Conservation (phyloP, 2,888 invertebrate species). For the Drosophila neoperkinsi region DNA sequence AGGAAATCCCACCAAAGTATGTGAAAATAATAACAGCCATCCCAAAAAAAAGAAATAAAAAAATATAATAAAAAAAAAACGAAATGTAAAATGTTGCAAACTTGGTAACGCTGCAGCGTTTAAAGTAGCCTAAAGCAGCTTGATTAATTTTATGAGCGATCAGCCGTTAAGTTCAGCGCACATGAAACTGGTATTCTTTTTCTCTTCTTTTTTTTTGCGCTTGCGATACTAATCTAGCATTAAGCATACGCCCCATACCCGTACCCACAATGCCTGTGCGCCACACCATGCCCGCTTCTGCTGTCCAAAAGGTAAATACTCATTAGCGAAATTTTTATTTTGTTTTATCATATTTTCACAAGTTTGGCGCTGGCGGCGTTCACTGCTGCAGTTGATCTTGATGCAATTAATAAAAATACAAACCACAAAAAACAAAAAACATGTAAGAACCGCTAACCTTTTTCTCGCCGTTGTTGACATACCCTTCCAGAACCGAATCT, state of each 20-base stretch:
- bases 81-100: conserved; percentile 42
- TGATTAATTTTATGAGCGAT: conserved; percentile 85
- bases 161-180: conserved; percentile 85
- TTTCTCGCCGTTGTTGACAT: background rate
- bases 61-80: conserved; percentile 17
- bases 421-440: conserved; percentile 11
- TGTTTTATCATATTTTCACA: conserved; percentile 50
- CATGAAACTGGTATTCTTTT: conserved; percentile 51
- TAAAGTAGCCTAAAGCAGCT: conserved; percentile 83
- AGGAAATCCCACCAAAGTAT: conserved; percentile 79
- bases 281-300: conserved; percentile 26
- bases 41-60: conserved; percentile 25
- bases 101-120: conserved; percentile 46
- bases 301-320: conserved; percentile 71
- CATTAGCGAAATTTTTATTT: conserved; percentile 72
- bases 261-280: conserved; percentile 19
- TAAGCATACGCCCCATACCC: conserved; percentile 78
- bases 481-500: background rate
- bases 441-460: background rate
- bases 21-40: conserved; percentile 76
- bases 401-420: conserved; percentile 81
- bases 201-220: background rate
- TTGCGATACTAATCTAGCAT: conserved; percentile 79
- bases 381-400: conserved; percentile 75
- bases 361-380: conserved; percentile 70